These are phyloP conservation scores for Osmoderma eremita DNA, from an alignment of 2,888 invertebrate species.

Conservation along the genomic window DNA sequence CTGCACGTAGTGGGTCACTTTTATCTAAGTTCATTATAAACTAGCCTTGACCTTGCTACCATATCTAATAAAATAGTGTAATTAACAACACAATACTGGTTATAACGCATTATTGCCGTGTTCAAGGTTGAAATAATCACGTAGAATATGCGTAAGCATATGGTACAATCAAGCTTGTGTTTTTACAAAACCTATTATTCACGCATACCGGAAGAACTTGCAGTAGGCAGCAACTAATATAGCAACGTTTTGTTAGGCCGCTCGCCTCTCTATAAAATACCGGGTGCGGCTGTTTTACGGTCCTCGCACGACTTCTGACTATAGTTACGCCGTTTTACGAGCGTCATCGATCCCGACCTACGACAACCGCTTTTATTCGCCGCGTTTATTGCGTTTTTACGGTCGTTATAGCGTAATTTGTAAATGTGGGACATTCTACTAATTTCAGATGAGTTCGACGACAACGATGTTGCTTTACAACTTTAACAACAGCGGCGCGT, in stretches of 20 bases:
- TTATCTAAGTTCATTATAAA: too few relatives aligned
- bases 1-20: too few relatives aligned
- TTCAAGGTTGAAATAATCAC: slow-evolving; percentile 7
- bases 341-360: slow-evolving; percentile 59
- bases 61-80: too few relatives aligned
- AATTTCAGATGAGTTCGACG: slow-evolving; percentile 59
- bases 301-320: slow-evolving; percentile 59
- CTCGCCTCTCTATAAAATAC: slow-evolving; percentile 57
- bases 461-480: slow-evolving; percentile 58
- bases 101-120: neutral
- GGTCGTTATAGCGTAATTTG: slow-evolving; percentile 62
- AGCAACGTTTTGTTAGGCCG: slow-evolving; percentile 56
- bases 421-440: slow-evolving; percentile 62
- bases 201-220: slow-evolving; percentile 51
- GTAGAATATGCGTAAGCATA: too few relatives aligned
- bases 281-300: slow-evolving; percentile 59
- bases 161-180: neutral
- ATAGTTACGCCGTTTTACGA: slow-evolving; percentile 62
- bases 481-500: slow-evolving; percentile 57
- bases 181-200: slow-evolving; percentile 5
- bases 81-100: too few relatives aligned
- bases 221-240: slow-evolving; percentile 53
- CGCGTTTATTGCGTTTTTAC: slow-evolving; percentile 63
- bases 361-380: slow-evolving; percentile 62
- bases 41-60: too few relatives aligned